Conservation (phyloP, 2,888 invertebrate genomes). For the Eumerus sabulonum region DNA sequence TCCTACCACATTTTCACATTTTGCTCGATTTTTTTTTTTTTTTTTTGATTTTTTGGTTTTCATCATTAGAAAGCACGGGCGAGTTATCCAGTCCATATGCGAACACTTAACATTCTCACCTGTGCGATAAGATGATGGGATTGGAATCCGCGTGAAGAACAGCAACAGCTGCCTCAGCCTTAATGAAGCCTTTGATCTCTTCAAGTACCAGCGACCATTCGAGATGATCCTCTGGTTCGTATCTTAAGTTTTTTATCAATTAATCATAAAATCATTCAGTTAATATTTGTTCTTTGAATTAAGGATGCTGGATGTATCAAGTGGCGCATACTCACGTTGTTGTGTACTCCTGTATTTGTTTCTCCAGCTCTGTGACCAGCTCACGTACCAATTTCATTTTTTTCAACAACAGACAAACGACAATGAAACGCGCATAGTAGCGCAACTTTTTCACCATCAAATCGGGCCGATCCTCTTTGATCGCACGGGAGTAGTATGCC, state of each 20-base stretch:
- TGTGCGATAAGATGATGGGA: conserved; percentile 92
- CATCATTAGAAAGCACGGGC: conserved; percentile 79
- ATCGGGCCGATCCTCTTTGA: conserved; percentile 95
- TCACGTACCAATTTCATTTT: conserved; percentile 96
- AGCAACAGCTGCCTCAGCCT: conserved; percentile 93
- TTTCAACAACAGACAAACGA: conserved; percentile 95
- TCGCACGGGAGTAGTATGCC: conserved; percentile 95
- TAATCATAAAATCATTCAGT: too few species aligned
- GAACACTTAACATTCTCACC: conserved; percentile 80
- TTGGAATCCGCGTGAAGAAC: conserved; percentile 93
- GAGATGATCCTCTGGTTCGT: conserved; percentile 97
- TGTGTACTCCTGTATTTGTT: conserved; percentile 96
- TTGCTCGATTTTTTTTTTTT: conserved; percentile 39
- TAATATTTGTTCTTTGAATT: background rate
- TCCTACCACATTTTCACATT: conserved; percentile 56
- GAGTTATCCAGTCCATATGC: conserved; percentile 69
- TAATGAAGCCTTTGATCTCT: conserved; percentile 96
- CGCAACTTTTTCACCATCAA: conserved; percentile 97
- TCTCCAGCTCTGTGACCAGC: conserved; percentile 93
- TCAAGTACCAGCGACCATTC: conserved; percentile 97
- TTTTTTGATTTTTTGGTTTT: conserved; percentile 51
- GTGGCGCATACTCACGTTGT: conserved; percentile 81
- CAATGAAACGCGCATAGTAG: conserved; percentile 97
- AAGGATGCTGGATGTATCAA: conserved; percentile 6
- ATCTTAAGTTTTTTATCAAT: conserved; percentile 77